Conservation (phyloP, 2,797 vertebrate species). For the Sebastes paucispinis region DNA sequence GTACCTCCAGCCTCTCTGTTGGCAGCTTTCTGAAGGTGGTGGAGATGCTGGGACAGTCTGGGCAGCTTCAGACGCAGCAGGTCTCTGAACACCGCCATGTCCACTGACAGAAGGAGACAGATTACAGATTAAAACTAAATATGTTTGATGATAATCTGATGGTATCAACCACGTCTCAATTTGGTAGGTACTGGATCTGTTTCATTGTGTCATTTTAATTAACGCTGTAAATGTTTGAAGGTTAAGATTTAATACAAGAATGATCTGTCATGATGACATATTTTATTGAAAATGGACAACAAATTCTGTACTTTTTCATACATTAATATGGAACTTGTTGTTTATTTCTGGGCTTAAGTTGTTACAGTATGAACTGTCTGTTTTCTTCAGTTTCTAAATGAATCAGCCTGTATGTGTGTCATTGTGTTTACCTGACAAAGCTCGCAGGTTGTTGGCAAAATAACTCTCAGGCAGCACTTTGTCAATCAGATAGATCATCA, state of each 20-base stretch:
- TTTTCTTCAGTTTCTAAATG: background rate
- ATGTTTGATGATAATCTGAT: background rate
- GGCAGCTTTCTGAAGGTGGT: constrained; percentile 91
- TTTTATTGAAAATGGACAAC: too few relatives aligned
- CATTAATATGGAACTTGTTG: background rate
- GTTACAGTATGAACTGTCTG: background rate
- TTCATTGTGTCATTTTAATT: background rate
- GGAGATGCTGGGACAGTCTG: constrained; percentile 93
- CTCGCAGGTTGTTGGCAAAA: constrained; percentile 97
- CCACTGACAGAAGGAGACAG: constrained; percentile 76
- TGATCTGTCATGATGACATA: too few relatives aligned
- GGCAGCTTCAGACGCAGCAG: constrained; percentile 93
- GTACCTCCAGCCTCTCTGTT: constrained; percentile 95
- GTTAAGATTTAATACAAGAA: too few relatives aligned
- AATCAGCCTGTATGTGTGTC: background rate
- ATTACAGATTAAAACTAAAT: background rate
- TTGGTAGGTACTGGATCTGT: fast-evolving
- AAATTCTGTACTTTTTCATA: background rate
- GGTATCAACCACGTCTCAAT: too few relatives aligned
- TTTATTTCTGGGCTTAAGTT: background rate
- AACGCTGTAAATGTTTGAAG: background rate
- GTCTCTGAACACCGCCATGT: constrained; percentile 99
- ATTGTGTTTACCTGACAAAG: constrained; percentile 83
- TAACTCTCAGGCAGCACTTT: constrained; percentile 98
- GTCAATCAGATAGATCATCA: constrained; percentile 99